Percentiles rank a stretch among this genome's conserved stretches.
Conservation (phyloP, 2,888 invertebrate species). For the Sthenelais limicola region DNA sequence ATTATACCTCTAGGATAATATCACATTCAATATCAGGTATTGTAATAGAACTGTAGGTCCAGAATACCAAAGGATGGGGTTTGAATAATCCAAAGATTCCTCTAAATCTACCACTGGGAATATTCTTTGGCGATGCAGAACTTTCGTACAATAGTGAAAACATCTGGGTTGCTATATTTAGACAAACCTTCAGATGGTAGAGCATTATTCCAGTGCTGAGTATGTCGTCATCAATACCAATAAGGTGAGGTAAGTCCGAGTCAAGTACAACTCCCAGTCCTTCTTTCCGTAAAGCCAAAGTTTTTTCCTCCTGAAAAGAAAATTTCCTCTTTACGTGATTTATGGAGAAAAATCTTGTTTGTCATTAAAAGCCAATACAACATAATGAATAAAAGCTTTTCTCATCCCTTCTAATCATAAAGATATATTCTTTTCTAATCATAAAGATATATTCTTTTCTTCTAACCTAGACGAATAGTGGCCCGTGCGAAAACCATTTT, state of each 20-base stretch:
- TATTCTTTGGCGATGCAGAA: neutral
- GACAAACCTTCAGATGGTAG: constrained; percentile 83
- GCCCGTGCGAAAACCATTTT: no score
- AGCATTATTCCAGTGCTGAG: constrained; percentile 90
- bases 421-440: no score
- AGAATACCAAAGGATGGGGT: no score
- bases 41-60: no score
- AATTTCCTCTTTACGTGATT: constrained; percentile 8
- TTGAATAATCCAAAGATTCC: neutral
- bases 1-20: no score
- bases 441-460: no score
- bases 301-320: constrained; percentile 82
- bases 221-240: constrained; percentile 89
- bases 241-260: constrained; percentile 90
- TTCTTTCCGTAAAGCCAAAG: constrained; percentile 88
- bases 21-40: no score
- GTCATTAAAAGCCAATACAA: neutral
- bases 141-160: no score
- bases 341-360: neutral
- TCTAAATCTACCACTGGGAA: neutral
- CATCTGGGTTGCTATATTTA: no score
- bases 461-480: no score
- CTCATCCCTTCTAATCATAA: no score
- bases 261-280: constrained; percentile 54
- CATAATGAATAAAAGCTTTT: constrained; percentile 46